Base-by-base conservation (phyloP, 2,888 invertebrate genomes). In the Acanthococcus lagerstroemiae region DNA sequence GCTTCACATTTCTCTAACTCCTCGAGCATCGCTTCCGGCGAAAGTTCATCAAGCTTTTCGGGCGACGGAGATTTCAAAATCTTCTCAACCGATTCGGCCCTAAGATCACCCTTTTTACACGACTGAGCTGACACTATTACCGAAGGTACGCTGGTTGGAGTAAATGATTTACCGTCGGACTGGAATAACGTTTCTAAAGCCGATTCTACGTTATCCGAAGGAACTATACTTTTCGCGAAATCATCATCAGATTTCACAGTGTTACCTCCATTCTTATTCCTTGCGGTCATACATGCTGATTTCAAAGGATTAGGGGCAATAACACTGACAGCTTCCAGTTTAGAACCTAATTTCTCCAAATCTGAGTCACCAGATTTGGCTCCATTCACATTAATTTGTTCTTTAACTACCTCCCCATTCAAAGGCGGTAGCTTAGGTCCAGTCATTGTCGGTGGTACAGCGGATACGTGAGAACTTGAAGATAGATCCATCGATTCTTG, bases 151-250 rank as follows among this genome's bases (percentile, higher is more conserved):
- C 44, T 17, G 17, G 27, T 19, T 9, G 25, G n/a, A 1, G 48
- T 55, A 17, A 17, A 50, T 55, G 68, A 45, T 30, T 61, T 48
- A 19, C 46, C 12, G 9, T 61, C 52, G 5, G 72, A 73, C 63
- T 73, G 72, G 65, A 74, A 73, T 70, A 72, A 72, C 46, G 71
- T 72, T 69, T 73, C 73, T 6, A 73, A 68, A 54, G 71, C 69
- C 22, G 71, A 70, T 68, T 73, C 73, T 7, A 72, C 73, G 67
- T 72, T 71, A 55, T 71, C 67, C 25, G 68, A 27, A 9, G 61
- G 25, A 24, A 58, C 37, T n/a, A n/a, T n/a, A n/a, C n/a, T n/a
- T n/a, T n/a, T n/a, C n/a, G n/a, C n/a, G n/a, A n/a, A n/a, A n/a
- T n/a, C n/a, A n/a, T n/a, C n/a, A n/a, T n/a, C n/a, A n/a, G n/a